Percentiles rank a stretch among this genome's conserved stretches.
Evolutionary conservation across 1,140 invertebrate species (phyloP).

Genomic region (Arctopsyche grandis): DNA sequence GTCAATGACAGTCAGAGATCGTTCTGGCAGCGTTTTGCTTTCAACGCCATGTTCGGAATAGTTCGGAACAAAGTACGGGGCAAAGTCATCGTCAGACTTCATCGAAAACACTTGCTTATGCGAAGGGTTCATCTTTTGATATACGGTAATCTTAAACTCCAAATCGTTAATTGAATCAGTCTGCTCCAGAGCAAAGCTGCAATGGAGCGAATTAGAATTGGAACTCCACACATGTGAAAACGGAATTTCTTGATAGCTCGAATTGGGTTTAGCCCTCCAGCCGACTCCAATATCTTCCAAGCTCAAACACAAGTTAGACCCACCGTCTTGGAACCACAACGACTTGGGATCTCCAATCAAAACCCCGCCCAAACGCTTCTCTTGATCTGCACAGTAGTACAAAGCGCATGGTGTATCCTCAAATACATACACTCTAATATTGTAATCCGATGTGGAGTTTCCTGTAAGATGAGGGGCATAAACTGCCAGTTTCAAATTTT

Average conservation of each 20-base stretch:
- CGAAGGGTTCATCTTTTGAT: constrained; percentile 65
- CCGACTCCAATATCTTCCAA: constrained; percentile 87
- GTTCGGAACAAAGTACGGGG: not conserved
- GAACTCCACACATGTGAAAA: constrained; percentile 93
- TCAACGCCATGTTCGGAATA: constrained; percentile 43
- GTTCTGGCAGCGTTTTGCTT: constrained; percentile 49
- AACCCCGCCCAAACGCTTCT: constrained; percentile 85
- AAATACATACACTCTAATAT: constrained; percentile 88
- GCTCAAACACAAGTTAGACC: constrained; percentile 85
- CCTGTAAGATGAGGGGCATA: constrained; percentile 78
- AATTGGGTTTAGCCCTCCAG: constrained; percentile 86
- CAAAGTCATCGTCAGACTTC: constrained; percentile 44
- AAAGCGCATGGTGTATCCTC: constrained; percentile 92
- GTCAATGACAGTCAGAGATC: constrained; percentile 58
- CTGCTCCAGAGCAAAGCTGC: constrained; percentile 85
- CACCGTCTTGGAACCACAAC: constrained; percentile 89
- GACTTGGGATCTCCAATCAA: constrained; percentile 89
- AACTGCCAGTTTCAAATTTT: constrained; percentile 86
- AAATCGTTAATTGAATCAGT: constrained; percentile 66
- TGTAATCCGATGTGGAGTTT: constrained; percentile 77
- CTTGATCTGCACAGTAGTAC: constrained; percentile 82
- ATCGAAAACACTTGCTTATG: constrained; percentile 66
- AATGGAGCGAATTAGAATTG: constrained; percentile 87
- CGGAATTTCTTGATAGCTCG: constrained; percentile 90
- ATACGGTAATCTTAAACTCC: constrained; percentile 64